Evolutionary conservation across 1,140 invertebrate species (phyloP).

Genomic region (Zaprionus capensis): DNA sequence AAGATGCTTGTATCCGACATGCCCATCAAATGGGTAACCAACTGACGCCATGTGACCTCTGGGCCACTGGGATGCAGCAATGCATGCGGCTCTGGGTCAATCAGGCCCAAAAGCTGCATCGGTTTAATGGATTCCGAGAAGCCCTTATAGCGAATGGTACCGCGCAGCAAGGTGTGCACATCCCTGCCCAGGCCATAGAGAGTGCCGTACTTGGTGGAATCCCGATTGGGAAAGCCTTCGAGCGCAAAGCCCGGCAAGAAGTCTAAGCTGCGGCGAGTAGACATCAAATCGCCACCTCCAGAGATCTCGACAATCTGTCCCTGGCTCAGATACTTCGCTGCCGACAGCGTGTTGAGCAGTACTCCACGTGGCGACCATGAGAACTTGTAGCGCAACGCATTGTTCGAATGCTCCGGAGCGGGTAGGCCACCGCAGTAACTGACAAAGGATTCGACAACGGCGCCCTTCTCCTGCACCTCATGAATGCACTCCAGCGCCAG

Average conservation of each 20-base stretch:
- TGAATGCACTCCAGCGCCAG: slow-evolving; percentile 99
- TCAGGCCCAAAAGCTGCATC: slow-evolving; percentile 93
- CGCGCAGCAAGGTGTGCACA: slow-evolving; percentile 94
- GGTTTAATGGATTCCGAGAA: slow-evolving; percentile 95
- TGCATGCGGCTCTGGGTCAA: slow-evolving; percentile 94
- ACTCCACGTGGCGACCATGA: slow-evolving; percentile 98
- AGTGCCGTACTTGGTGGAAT: slow-evolving; percentile 95
- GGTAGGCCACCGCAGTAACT: slow-evolving; percentile 99
- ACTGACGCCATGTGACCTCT: slow-evolving; percentile 97
- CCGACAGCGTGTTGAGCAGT: slow-evolving; percentile 93
- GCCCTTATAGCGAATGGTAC: slow-evolving; percentile 95
- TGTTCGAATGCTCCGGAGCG: slow-evolving; percentile 97
- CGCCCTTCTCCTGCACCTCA: slow-evolving; percentile 90
- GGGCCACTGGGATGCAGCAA: slow-evolving; percentile 96
- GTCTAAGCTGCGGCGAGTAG: slow-evolving; percentile 90
- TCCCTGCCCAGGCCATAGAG: slow-evolving; percentile 93
- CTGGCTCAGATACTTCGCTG: slow-evolving; percentile 94
- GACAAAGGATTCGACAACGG: slow-evolving; percentile 96
- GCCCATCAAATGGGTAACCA: slow-evolving; percentile 94
- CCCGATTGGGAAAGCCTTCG: slow-evolving; percentile 97
- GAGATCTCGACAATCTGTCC: slow-evolving; percentile 95
- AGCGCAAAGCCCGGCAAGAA: slow-evolving; percentile 98
- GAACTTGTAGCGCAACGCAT: slow-evolving; percentile 98
- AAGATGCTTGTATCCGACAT: slow-evolving; percentile 94
- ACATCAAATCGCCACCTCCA: slow-evolving; percentile 94